Base-by-base conservation (phyloP, 1,140 invertebrate species). In the Thaumatotibia leucotreta region DNA sequence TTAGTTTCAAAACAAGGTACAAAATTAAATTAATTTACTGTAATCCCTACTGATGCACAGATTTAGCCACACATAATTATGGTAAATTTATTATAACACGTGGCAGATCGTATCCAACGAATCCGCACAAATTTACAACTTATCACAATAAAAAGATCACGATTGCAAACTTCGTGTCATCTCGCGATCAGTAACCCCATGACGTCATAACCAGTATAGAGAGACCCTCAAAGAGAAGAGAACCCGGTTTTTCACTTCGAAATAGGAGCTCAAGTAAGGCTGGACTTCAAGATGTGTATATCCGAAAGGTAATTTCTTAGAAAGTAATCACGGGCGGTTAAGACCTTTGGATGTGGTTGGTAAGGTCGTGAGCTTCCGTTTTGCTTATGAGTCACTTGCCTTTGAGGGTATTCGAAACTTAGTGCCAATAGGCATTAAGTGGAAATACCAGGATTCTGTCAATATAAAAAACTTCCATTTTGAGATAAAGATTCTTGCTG, bases 351-450 rank as follows among this genome's bases (percentile, higher is more conserved):
- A 4, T 20, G 9, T 20, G 39, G 17, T 1, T 45, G 6, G 14
- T 6, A 20, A 14, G 20, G 61, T 70, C 64, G 63, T 66, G 68
- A 61, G 29, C 49, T 70, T 67, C 63, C 45, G 64, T 70, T 75
- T 73, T 69, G 70, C 68, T n/a, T n/a, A 68, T 68, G 74, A 45
- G 14, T 45, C 39, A 45, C 39, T 4, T 9, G 35, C 35, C 35
- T 39, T n/a, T 39, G 35, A 39, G 39, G 39, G 39, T 45, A 2
- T 20, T 20, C 4, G 17, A 8, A 8, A 9, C 4, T 11, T 45
- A 45, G 39, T 45, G 35, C 4, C n/a, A 45, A 6, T 20, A 45
- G 39, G 39, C 65, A 39, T 68, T 66, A 33, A 33, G 62, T 45
- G 54, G 63, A 61, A 68, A 20, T 32, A n/a, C n/a, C n/a, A n/a